A percentile compares a stretch with the other conserved stretches of the same genome.
phyloP scores from a whole-genome alignment of 2,888 invertebrate genomes.

The Hemaris fuciformis region DNA sequence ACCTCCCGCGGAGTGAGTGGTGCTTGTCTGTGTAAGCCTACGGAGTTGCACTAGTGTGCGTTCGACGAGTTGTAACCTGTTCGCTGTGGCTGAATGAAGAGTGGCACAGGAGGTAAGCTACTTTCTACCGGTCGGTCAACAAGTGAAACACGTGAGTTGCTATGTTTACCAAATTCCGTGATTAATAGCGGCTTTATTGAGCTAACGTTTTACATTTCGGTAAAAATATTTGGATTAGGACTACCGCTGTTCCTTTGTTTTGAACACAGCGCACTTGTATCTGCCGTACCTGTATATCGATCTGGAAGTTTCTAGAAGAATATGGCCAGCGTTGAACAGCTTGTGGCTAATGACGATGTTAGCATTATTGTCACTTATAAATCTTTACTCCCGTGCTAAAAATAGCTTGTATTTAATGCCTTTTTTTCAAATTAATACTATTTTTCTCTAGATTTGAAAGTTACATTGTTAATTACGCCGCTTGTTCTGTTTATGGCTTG shows the following conservation, averaged over 20 bases:
- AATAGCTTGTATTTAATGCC: neutral
- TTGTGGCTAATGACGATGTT: neutral
- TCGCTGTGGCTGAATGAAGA: slow-evolving; percentile 75
- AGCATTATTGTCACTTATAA: neutral
- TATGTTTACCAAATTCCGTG: slow-evolving; percentile 46
- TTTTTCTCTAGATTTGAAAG: neutral
- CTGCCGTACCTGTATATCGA: no score
- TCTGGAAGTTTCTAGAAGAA: no score
- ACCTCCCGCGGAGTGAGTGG: slow-evolving; percentile 41
- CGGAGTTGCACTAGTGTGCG: slow-evolving; percentile 47
- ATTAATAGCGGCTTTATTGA: slow-evolving; percentile 4
- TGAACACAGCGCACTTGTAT: no score
- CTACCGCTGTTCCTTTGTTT: no score
- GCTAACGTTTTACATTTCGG: neutral
- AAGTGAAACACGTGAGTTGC: slow-evolving; percentile 50
- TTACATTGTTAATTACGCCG: neutral
- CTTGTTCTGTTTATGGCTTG: neutral
- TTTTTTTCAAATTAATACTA: neutral
- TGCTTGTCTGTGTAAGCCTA: slow-evolving; percentile 28
- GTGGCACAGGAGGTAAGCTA: slow-evolving; percentile 75
- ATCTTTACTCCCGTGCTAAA: neutral
- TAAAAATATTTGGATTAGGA: neutral
- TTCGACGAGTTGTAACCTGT: slow-evolving; percentile 72
- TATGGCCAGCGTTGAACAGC: no score
- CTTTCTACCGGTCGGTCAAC: slow-evolving; percentile 70